Base-by-base conservation (phyloP, 2,797 vertebrate species). In the Discoglossus pictus region DNA sequence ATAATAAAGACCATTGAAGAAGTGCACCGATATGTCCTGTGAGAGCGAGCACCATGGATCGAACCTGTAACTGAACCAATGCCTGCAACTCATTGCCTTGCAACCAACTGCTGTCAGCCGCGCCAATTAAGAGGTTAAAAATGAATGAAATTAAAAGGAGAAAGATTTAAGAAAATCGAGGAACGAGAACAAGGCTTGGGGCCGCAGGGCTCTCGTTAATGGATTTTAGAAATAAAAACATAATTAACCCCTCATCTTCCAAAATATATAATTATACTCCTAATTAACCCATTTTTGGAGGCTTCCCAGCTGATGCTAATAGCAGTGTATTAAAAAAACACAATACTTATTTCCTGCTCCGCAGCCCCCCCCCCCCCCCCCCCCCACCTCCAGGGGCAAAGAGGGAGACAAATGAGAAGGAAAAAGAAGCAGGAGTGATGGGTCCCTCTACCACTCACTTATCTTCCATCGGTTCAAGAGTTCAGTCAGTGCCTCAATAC, bases 401-500 rank as follows among this genome's bases (percentile, higher is more conserved):
- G 68, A 35, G 38, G 27, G 43, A 71, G 52, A 63, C 36, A 71
- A 64, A 71, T 58, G 68, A 64, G 51, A 24, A 63, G n/a, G 34
- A 62, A 52, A 71, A 56, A 64, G 68, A 59, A 65, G 68, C 61
- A 71, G 68, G 61, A 71, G 52, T 62, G 53, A 71, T 71, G 61
- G 61, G 61, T 71, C 68, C 68, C 68, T 71, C 25, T 71, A 51
- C 68, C 68, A 71, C 68, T 71, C 61, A 65, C 68, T 71, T 71
- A 71, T 71, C 68, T 71, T 71, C 44, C 34, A 36, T 65, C 61
- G 68, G 68, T 71, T 71, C 68, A 71, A 71, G 68, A 71, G 68
- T 71, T 71, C 61, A 71, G 61, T 52, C 68, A 71, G 64, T 61
- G 68, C 68, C 68, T 59, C 61, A 20, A n/a, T 44, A 20, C 54